Evolutionary conservation across 2,888 invertebrate species (phyloP).

Genomic region (Drosophila nigricruria): DNA sequence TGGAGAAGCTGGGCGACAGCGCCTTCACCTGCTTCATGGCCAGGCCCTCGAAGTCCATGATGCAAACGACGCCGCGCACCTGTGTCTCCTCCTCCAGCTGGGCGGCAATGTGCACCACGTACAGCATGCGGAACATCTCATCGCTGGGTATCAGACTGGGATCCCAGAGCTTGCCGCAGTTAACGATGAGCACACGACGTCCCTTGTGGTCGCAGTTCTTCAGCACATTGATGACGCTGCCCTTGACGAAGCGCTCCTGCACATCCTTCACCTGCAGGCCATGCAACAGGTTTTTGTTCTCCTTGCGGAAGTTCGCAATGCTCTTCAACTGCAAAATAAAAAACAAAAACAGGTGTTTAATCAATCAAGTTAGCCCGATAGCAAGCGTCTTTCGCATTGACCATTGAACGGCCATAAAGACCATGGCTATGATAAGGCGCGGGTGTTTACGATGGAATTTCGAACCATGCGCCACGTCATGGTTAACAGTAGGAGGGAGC

Average conservation of each 20-base stretch:
- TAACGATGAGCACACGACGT: conserved; percentile 90
- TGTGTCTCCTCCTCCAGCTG: conserved; percentile 91
- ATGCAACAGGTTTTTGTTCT: conserved; percentile 88
- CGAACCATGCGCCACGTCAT: conserved; percentile 38
- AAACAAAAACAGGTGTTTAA: conserved; percentile 8
- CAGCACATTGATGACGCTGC: conserved; percentile 91
- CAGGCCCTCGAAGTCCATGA: conserved; percentile 93
- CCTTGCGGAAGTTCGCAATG: conserved; percentile 91
- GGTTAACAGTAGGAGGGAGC: conserved; percentile 30
- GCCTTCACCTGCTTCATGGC: conserved; percentile 90
- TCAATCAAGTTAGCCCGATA: conserved; percentile 11
- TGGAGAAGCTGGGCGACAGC: conserved; percentile 90
- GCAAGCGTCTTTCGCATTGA: conserved; percentile 27
- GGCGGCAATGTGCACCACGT: conserved; percentile 92
- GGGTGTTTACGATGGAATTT: conserved; percentile 25
- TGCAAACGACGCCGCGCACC: conserved; percentile 91
- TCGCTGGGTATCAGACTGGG: conserved; percentile 90
- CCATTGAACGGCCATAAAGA: conserved; percentile 62
- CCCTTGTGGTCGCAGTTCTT: conserved; percentile 91
- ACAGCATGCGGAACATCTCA: conserved; percentile 92
- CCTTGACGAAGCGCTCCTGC: conserved; percentile 89
- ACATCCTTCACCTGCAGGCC: conserved; percentile 90
- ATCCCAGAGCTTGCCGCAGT: conserved; percentile 91
- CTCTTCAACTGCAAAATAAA: conserved; percentile 88
- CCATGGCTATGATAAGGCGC: conserved; percentile 41